Base-by-base conservation (phyloP, 2,113 vertebrate species). In the Corvus cornix region DNA sequence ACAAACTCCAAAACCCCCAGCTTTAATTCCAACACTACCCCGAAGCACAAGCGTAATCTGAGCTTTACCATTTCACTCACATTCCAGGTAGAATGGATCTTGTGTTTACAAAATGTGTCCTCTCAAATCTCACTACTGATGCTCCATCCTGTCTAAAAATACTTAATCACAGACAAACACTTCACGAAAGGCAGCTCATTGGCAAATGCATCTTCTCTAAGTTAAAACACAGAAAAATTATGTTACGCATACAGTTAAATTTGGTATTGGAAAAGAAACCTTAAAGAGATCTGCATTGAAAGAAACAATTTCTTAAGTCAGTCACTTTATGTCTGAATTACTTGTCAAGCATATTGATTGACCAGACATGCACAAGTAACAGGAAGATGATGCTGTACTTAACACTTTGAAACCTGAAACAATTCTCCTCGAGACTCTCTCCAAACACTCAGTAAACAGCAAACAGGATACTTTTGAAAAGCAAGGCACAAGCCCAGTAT, bases 71-170 rank as follows among this genome's bases (percentile, higher is more conserved):
- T 90, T 87, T 82, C 89, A 74, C 60, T 94, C 66, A n/a, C 95
- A 94, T 97, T 97, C 97, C 96, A 96, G 55, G 67, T 92, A 88
- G 72, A 95, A 62, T 21, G 28, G 84, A 58, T 88, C 72, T 76
- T 49, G 26, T 90, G 31, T 79, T 70, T 89, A 95, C 70, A 95
- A 85, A 93, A 96, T 16, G 33, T 41, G 39, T 30, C 69, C 95
- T 89, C 88, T 78, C 83, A 69, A 72, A 62, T 66, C 66, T 93
- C 67, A n/a, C 68, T 52, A 17, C 66, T 28, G 55, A 90, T 62
- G 58, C 16, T 60, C 44, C 64, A 85, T 63, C 41, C 59, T 84
- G 27, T 21, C 41, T 63, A 66, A 55, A 84, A 79, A 76, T 63
- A 77, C 49, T 58, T 62, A 31, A 90, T 80, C 60, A 22, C 16